Base-by-base conservation (phyloP, 2,113 vertebrate genomes). In the Melospiza melodia region DNA sequence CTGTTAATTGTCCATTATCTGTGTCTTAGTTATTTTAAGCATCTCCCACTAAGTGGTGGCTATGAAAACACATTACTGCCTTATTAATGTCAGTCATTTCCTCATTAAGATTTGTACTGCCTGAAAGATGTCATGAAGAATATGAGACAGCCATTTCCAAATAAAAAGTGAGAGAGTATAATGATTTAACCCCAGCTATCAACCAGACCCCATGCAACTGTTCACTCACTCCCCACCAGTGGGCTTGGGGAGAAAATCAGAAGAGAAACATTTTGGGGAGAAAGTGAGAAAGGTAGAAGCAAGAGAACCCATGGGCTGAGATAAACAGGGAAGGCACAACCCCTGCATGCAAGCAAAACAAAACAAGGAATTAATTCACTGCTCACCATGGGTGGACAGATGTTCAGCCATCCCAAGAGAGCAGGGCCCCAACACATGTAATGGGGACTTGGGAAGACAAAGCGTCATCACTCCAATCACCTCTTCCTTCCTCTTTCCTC, bases 81-180 rank as follows among this genome's bases (percentile, higher is more conserved):
- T 84, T 89, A 58, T 46, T 94, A 91, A 79, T 81, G 69, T 69
- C 73, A 89, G 59, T 76, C n/a, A 69, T 79, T 73, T 87, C 71
- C n/a, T 89, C 69, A 82, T 82, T 93, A 89, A 87, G 46, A 79
- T 65, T 62, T 46, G 9, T 61, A 65, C 66, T 82, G 44, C 67
- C 41, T 82, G 61, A 81, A 93, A 79, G 62, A 62, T 5, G 5
- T 49, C 54, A 43, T 58, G 84, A 87, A 91, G 89, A 91, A 59
- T 23, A 67, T 44, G 55, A 81, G 33, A 68, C 11, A 73, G 41
- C 2, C 31, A 62, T 81, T 89, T 90, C 73, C 44, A 87, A 78
- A 82, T 24, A 59, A 59, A 37, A 80, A 59, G n/a, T 54, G 28
- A 20, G 35, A 69, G 15, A 33, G 8, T 19, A 12, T 24, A 0